Percentiles rank a stretch among this genome's conserved stretches.
Evolutionary conservation across 2,113 vertebrate species (phyloP).

Genomic region (Notarius lentiginosus): DNA sequence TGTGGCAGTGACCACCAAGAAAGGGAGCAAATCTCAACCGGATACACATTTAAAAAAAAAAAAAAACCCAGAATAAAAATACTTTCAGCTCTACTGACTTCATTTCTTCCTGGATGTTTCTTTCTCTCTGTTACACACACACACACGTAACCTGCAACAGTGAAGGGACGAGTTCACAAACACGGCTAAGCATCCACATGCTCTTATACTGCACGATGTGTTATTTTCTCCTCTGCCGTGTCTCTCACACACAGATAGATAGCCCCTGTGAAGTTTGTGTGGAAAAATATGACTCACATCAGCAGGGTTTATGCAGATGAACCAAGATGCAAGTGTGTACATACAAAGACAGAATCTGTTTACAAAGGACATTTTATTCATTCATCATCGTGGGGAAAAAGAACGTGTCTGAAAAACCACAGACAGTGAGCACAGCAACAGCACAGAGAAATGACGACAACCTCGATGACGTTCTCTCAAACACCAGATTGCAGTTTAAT

Average conservation of each 20-base stretch:
- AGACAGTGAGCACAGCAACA: slow-evolving; percentile 21
- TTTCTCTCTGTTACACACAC: neutral
- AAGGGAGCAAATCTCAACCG: slow-evolving; percentile 60
- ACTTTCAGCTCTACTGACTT: neutral
- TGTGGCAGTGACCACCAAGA: slow-evolving; percentile 81
- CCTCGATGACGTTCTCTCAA: neutral
- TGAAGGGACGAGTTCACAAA: slow-evolving; percentile 27
- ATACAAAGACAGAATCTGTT: slow-evolving; percentile 30
- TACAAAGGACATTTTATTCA: neutral
- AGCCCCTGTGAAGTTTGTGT: neutral
- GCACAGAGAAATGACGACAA: slow-evolving; percentile 11
- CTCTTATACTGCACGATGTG: slow-evolving; percentile 21
- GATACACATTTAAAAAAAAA: slow-evolving; percentile 34
- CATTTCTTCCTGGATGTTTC: slow-evolving; percentile 6
- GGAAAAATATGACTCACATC: neutral
- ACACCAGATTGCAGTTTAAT: slow-evolving; percentile 6
- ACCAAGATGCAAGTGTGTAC: neutral
- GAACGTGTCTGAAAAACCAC: neutral
- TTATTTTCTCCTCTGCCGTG: neutral
- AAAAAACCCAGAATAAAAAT: slow-evolving; percentile 26
- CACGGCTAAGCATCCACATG: slow-evolving; percentile 16
- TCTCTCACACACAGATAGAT: slow-evolving; percentile 3
- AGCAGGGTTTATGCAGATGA: slow-evolving; percentile 19
- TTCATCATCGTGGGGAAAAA: neutral
- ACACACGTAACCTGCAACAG: slow-evolving; percentile 59